Evolutionary conservation across 2,888 invertebrate genomes (phyloP), one percentile per base, ranked within the genome.

Genomic region (Ectropis crepuscularia): DNA sequence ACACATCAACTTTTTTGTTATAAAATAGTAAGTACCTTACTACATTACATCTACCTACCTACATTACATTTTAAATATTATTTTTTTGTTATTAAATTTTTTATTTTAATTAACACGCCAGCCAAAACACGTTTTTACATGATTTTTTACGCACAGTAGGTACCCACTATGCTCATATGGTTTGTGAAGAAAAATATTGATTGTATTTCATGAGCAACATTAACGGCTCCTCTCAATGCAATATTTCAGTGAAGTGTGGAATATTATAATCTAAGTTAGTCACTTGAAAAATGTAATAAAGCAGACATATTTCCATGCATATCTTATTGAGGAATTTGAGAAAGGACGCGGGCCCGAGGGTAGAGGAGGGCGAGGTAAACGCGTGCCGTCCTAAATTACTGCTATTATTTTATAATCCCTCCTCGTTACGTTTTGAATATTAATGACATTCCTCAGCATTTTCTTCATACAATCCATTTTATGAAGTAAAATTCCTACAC

Each of bases 361-460:
- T 75, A 73, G 75, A 71, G 74, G 67, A 70, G 71, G 73, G 65
- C 67, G 74, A 69, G 60, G 64, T 72, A 81, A 78, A 79, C 85
- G 84, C 87, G 83, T 85, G 85, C 89, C 90, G 84, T 77, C 84
- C 89, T 80, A 92, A 91, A 91, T 91, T 91, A 91, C 92, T 92
- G 86, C 90, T 92, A 92, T 92, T 90, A 92, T 92, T 92, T 91
- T 91, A 90, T 91, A 92, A 92, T 90, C 88, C 92, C 90, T 89
- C 91, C 88, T 87, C 87, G 87, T 90, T 89, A 90, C 87, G 90
- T 88, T 90, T 89, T 86, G 91, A 92, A 92, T 92, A 92, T 92
- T 92, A 92, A 92, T 92, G 85, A 88, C 89, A 92, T 92, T 91
- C 92, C 90, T 78, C 75, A 82, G 85, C 84, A 80, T 85, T 86